phyloP scores from a whole-genome alignment of 1,140 invertebrate genomes.

The Apolygus lucorum region DNA sequence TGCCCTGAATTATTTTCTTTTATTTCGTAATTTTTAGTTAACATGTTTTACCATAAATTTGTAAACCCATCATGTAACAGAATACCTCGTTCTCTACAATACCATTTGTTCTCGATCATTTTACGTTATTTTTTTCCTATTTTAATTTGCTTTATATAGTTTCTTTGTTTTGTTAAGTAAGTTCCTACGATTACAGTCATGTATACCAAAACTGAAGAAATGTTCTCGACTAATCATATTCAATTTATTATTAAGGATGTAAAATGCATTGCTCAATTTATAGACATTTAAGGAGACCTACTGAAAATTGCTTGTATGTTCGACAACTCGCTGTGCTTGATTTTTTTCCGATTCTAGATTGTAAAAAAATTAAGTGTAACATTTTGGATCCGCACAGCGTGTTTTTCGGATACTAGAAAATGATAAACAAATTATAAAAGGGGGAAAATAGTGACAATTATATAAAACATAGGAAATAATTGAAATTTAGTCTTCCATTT shows the following conservation, averaged over 20 bases:
- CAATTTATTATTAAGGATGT: not conserved
- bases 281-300: not conserved
- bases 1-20: too few species aligned
- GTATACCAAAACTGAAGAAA: conserved; percentile 12
- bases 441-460: too few species aligned
- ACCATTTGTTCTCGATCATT: not conserved
- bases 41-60: too few species aligned
- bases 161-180: not conserved
- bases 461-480: too few species aligned
- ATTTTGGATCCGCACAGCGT: too few species aligned
- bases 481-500: not conserved
- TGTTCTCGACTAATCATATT: not conserved
- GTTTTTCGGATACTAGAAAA: too few species aligned
- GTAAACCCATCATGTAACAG: conserved; percentile 1
- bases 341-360: too few species aligned
- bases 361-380: too few species aligned
- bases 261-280: conserved; percentile 11
- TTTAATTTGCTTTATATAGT: not conserved
- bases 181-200: conserved; percentile 11
- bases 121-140: not conserved
- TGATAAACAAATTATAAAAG: too few species aligned
- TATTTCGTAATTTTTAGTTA: too few species aligned
- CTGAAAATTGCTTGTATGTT: not conserved
- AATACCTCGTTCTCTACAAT: conserved; percentile 1
- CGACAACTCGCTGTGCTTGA: too few species aligned